phyloP scores from a whole-genome alignment of 1,140 invertebrate species.

The Bombus terrestris region DNA sequence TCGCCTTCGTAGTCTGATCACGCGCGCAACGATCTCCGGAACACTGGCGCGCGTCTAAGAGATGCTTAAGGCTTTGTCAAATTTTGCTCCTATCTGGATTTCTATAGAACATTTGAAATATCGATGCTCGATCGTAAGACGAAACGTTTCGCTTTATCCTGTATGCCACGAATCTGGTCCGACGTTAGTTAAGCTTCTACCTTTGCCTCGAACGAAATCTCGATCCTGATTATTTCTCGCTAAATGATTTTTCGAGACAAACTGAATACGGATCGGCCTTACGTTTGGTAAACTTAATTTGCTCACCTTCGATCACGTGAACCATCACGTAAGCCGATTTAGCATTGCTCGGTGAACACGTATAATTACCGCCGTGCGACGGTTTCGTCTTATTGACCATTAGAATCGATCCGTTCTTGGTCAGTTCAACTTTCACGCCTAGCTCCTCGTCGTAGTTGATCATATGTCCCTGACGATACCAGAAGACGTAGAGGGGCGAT shows the following conservation, averaged over 20 bases:
- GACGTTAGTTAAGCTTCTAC: not conserved
- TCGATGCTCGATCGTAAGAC: not conserved
- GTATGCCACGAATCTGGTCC: not conserved
- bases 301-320: slow-evolving; percentile 85
- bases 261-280: not conserved
- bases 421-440: slow-evolving; percentile 79
- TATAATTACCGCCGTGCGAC: slow-evolving; percentile 86
- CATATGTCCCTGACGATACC: slow-evolving; percentile 90
- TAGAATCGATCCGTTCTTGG: slow-evolving; percentile 83
- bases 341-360: slow-evolving; percentile 88
- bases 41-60: not conserved
- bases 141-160: not conserved
- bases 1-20: slow-evolving; percentile 53
- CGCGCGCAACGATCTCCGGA: slow-evolving; percentile 42
- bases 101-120: slow-evolving; percentile 19
- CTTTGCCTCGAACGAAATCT: no score
- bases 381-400: slow-evolving; percentile 84
- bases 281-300: not conserved
- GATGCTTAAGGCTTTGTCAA: slow-evolving; percentile 18
- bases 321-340: slow-evolving; percentile 87
- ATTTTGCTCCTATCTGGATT: not conserved
- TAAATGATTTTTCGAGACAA: not conserved
- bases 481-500: slow-evolving; percentile 90
- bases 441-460: slow-evolving; percentile 88
- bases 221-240: no score